Evolutionary conservation across 2,888 invertebrate genomes (phyloP), one percentile per base, ranked within the genome.

Genomic region (Diaperis boleti): DNA sequence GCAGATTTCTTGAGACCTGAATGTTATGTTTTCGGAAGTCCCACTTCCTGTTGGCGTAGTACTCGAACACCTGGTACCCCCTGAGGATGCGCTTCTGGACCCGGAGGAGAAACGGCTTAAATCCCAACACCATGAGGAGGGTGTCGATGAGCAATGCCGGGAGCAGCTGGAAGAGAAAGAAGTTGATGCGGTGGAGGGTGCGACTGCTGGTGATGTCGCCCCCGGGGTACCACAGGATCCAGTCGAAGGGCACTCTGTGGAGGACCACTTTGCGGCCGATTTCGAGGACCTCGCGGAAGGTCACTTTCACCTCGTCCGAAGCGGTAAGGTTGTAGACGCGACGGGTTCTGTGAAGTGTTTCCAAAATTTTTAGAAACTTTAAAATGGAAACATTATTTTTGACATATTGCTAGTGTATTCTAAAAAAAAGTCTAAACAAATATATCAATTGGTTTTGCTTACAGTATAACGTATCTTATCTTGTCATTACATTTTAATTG

Each of bases 41-140:
- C 95, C 96, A 96, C 62, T 93, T 92, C 76, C 92, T 92, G 77
- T 91, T 92, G 0, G 94, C 94, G 81, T 95, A 96, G 78, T 94
- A 95, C 76, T 94, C 92, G 74, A 96, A 90, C 0, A 92, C 91
- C 73, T 92, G 91, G 73, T 94, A 92, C 0, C 94, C 92, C 81
- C 93, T 92, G 67, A 86, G 86, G 70, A 95, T 91, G 37, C 92
- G 88, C 52, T 89, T 88, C 69, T 95, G 95, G 1, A 94, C 90
- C 49, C 90, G 47, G 35, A 42, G 5, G 2, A 91, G 77, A 29
- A 92, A 85, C 64, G 95, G 94, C 74, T 94, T 93, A 75, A 93
- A 88, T 41, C 97, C 95, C 0, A 92, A 82, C 35, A 95, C 83
- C 75, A 89, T 87, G 22, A 93, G 86, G 0, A 94, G 79, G 0